Base-by-base conservation (phyloP, 2,888 invertebrate species). In the Stratiomys singularior region DNA sequence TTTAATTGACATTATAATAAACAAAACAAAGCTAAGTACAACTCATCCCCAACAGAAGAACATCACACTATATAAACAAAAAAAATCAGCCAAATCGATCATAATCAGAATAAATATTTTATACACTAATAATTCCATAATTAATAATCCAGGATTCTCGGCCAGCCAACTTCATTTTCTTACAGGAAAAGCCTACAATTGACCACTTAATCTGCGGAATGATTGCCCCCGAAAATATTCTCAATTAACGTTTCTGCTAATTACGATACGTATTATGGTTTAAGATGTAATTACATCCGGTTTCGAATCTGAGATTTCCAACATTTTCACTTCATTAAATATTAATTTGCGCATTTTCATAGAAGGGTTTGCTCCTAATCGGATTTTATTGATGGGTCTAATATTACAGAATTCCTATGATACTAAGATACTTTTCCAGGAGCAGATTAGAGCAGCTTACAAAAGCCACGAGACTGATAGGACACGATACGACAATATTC, bases 291-390 rank as follows among this genome's bases (percentile, higher is more conserved):
- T 37, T 37, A 37, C 37, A 37, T 37, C 37, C 37, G 37, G 37
- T 37, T 52, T 52, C 52, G 5, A 52, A 52, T 52, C 18, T 52
- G 4, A 15, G 1, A 64, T 25, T 67, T 67, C 23, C 67, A 67
- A 18, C 15, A 37, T 67, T 67, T 67, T 23, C 67, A 67, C 67
- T 44, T 67, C 67, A 67, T 67, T 67, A 67, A 67, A 67, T 44
- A 67, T 67, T 67, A 67, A 67, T 67, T 67, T 21, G 5, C n/a
- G 23, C 23, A 67, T 67, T 67, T 44, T 64, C 27, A 44, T 1
- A 66, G 23, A 67, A 44, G 46, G 44, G 67, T 67, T 67, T 23
- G 13, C 37, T 11, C 44, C 18, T 67, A 64, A 67, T 67, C 67
- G 44, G 67, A 44, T 67, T 67, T 67, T 46, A 44, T 46, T 37